These are phyloP conservation scores for Trematomus loennbergii DNA, from an alignment of 2,113 vertebrate genomes.

Conservation along the genomic window DNA sequence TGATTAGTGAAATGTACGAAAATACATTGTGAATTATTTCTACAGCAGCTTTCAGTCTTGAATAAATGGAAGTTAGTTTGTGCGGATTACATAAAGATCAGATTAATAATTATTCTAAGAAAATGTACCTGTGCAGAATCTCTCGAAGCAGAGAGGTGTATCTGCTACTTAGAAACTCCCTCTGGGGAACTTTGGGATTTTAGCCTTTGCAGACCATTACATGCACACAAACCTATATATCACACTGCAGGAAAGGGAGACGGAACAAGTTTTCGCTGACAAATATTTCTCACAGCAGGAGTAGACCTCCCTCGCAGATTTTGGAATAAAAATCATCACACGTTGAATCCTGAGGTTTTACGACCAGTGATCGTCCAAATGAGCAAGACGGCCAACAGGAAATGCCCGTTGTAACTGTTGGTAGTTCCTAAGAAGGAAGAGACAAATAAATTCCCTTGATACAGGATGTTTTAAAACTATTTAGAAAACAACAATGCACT, in stretches of 20 bases:
- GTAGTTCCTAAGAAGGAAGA: slow-evolving; percentile 53
- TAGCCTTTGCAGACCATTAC: too few species aligned
- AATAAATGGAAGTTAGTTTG: background rate
- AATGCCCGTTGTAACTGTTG: slow-evolving; percentile 12
- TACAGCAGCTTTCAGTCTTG: slow-evolving; percentile 15
- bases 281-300: background rate
- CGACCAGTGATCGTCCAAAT: slow-evolving; percentile 34
- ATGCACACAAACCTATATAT: too few species aligned
- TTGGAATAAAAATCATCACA: background rate
- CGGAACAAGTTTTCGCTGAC: background rate
- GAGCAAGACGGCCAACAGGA: slow-evolving; percentile 37
- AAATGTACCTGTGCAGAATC: slow-evolving; percentile 50
- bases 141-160: background rate
- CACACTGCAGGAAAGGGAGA: too few species aligned
- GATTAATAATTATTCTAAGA: background rate
- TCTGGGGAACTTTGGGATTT: too few species aligned
- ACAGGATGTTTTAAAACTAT: background rate
- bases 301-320: slow-evolving; percentile 21
- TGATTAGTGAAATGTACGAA: background rate
- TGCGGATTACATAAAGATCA: background rate
- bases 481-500: background rate
- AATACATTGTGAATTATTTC: background rate
- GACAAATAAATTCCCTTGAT: background rate
- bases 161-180: background rate
- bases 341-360: slow-evolving; percentile 3